Evolutionary conservation across 2,113 vertebrate genomes (phyloP), one percentile per base, ranked within the genome.

Genomic region (Equus quagga): DNA sequence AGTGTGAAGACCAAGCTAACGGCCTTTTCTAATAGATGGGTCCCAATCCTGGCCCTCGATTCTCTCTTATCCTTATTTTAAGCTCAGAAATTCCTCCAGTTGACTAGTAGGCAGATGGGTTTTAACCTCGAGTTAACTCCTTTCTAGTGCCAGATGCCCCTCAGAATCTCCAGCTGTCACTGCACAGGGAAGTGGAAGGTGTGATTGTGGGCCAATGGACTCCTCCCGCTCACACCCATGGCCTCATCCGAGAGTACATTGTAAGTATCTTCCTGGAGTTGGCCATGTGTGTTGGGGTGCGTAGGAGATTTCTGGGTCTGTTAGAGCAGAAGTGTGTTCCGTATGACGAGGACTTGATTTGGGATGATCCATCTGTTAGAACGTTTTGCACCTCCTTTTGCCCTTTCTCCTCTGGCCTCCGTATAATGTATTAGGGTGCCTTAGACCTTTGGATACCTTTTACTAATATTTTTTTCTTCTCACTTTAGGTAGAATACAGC

Each of bases 241-340:
- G 99, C 79, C 99, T 99, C 92, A 98, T 99, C 81, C 99, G 99
- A 76, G 99, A 99, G 88, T 99, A 99, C 97, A 99, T 99, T 0
- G 99, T 99, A 98, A 99, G 99, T 99, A 31, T 73, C 80, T 41
- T 49, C 33, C 28, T 2, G 19, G 46, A 15, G 9, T 0, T 14
- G 15, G 6, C 33, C 23, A 0, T 3, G n/a, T 3, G 9, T 36
- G 41, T 2, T 0, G 0, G 1, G 33, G 21, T 49, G 60, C 6
- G 0, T 0, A 1, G 78, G 41, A 67, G 80, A 28, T 28, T 49
- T 31, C 69, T 10, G 24, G 26, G 33, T 26, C 51, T 36, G 5
- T 11, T 15, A 6, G n/a, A 11, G 19, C 67, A 72, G 60, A 31
- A 28, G 14, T 1, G 1, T 5, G 10, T 31, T 41, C 15, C 79